These are phyloP conservation scores for Rhizomys pruinosus DNA, from an alignment of 2,113 vertebrate genomes.

Conservation along the genomic window DNA sequence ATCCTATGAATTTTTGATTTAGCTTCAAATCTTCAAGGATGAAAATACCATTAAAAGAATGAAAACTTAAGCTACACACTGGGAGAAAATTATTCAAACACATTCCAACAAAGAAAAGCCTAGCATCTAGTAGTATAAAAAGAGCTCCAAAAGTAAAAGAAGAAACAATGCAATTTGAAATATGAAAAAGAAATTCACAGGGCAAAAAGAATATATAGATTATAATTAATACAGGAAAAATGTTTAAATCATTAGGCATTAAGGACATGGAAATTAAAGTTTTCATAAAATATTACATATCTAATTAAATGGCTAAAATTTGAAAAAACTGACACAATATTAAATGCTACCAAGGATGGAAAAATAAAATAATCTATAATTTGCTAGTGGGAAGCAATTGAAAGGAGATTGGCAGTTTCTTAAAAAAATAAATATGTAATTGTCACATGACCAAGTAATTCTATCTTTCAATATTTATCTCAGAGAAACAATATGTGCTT, in stretches of 20 bases:
- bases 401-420: neutral
- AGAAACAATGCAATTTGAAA: neutral
- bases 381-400: neutral
- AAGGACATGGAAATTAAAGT: neutral
- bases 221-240: neutral
- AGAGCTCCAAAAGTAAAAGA: neutral
- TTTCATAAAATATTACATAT: neutral
- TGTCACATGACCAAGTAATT: neutral
- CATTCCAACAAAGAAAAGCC: neutral
- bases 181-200: neutral
- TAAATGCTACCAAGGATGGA: neutral
- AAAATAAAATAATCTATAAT: neutral
- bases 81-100: neutral
- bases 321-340: neutral
- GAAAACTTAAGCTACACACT: neutral
- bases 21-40: neutral
- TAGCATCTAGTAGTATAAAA: neutral
- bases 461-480: neutral
- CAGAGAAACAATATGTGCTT: neutral
- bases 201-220: neutral
- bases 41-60: neutral
- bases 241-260: neutral
- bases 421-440: neutral
- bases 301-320: neutral
- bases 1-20: constrained; percentile 8